Evolutionary conservation across 2,888 invertebrate species (phyloP), one percentile per base, ranked within the genome.

Genomic region (Dendrolimus houi): DNA sequence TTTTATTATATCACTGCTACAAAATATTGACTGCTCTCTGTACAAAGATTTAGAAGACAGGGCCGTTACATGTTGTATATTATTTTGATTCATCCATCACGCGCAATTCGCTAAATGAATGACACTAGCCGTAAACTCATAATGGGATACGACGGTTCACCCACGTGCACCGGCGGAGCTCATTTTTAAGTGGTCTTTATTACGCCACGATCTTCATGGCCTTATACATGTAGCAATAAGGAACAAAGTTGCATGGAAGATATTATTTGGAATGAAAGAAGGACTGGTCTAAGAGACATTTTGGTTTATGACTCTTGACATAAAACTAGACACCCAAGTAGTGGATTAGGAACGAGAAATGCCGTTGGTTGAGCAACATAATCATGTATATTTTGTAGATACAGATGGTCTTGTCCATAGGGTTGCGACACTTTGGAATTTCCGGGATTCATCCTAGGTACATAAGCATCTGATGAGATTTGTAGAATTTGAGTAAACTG

Each of bases 291-390:
- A 70, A 71, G 66, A 75, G 71, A 73, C 75, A 72, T 64, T 65
- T 71, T 79, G 73, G 71, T 80, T 82, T 79, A 81, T 83, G 75
- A 75, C 72, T 71, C 67, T 69, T 69, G 71, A 80, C 79, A 87
- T 86, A 84, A 86, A 87, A 85, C 75, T 77, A 87, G 87, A 88
- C 88, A 87, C 88, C 88, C 88, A 88, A 87, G 87, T 81, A 81
- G 86, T 80, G 75, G 85, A 87, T 87, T 83, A 84, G 71, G 75
- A 77, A 72, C 74, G 69, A 78, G 72, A 74, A 75, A 77, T 77
- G 76, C 69, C 69, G 71, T 60, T 60, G 64, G 79, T 87, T 85
- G 80, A 75, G 80, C 82, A 87, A 87, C 72, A 66, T 69, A 10
- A 47, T 47, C 47, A 47, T 12, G 47, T 29, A 29, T 29, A 29